Base-by-base conservation (phyloP, 2,888 invertebrate species). In the Belgica antarctica region DNA sequence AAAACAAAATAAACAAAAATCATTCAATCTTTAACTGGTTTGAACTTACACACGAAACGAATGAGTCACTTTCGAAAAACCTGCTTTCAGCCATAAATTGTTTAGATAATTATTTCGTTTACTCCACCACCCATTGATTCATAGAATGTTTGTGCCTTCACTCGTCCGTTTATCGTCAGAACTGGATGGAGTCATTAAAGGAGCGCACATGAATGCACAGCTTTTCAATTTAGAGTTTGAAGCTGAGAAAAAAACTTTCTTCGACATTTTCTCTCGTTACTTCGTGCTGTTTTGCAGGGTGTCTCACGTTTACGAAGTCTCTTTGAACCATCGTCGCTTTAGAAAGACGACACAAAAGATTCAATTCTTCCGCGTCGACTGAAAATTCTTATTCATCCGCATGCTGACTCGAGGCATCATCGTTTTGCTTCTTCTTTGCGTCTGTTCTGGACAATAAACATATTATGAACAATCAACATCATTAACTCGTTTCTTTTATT, bases 81-180 rank as follows among this genome's bases (percentile, higher is more conserved):
- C 65, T 47, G 65, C 65, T 66, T 66, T 17, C 27, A 66, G 46
- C 47, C 65, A 66, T 66, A 66, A 66, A 68, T 68, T 68, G 52
- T 68, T 47, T 57, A 68, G 52, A 57, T 68, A 68, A 68, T 68
- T 68, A 28, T 68, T 46, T 66, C 65, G 65, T 66, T 66, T 34
- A 46, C 65, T 47, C 46, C 47, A 47, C 65, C 65, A 66, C 65
- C 65, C 65, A 66, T 66, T 46, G 65, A 66, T 66, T 46, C 47
- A 22, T 66, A 24, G 36, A 66, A n/a, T 12, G n/a, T n/a, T 59
- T 36, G 41, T 63, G 63, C 41, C 63, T 24, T 63, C 63, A 22
- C 22, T 62, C 28, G 12, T 63, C 28, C 41, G 52, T 52, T 52
- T 52, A 52, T 8, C 52, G 2, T 52, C 25, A 61, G 28, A 61